Percentiles rank a stretch among this genome's conserved stretches.
Evolutionary conservation across 2,113 vertebrate species (phyloP).

Genomic region (Chinchilla lanigera): DNA sequence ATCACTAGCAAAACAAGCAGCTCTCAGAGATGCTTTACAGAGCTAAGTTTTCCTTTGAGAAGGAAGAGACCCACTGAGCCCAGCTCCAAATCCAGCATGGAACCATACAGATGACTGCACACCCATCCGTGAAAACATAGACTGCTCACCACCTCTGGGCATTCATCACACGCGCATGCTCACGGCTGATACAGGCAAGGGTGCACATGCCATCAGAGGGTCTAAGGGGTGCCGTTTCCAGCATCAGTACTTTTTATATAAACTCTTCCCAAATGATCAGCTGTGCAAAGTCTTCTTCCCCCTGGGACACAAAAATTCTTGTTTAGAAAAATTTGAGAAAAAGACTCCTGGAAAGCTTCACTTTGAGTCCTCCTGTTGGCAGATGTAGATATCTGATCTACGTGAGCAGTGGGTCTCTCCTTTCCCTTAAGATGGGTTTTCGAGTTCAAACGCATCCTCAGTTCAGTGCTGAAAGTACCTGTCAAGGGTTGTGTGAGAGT

Average conservation of each 20-base stretch:
- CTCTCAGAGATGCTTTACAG: neutral
- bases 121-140: rapidly evolving
- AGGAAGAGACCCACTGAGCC: neutral
- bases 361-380: no score
- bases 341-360: neutral
- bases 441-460: rapidly evolving
- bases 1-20: neutral
- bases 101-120: rapidly evolving
- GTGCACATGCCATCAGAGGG: rapidly evolving
- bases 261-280: no score
- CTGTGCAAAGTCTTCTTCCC: rapidly evolving
- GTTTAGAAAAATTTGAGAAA: no score
- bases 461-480: neutral
- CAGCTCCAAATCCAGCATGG: rapidly evolving
- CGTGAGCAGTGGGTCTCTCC: rapidly evolving
- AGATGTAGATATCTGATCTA: neutral
- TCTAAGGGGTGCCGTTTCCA: rapidly evolving
- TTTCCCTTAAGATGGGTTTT: rapidly evolving
- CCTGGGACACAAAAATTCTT: rapidly evolving
- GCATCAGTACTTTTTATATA: rapidly evolving
- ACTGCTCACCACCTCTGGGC: rapidly evolving
- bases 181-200: no score
- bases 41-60: neutral
- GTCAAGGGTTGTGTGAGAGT: neutral
- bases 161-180: rapidly evolving